Base-by-base conservation (phyloP, 1,140 invertebrate genomes). In the Triops longicaudatus region DNA sequence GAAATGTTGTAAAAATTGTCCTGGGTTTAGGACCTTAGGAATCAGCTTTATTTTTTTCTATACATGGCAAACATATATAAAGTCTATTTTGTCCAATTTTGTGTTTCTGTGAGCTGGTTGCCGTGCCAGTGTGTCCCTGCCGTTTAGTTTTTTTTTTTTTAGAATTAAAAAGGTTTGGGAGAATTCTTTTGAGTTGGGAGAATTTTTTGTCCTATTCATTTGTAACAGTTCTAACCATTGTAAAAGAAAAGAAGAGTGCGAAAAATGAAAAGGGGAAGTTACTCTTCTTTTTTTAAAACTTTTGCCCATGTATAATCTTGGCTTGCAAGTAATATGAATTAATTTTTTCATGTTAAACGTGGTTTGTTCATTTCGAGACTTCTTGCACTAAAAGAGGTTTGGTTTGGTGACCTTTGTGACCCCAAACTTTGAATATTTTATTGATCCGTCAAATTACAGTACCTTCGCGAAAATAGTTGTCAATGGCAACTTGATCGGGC, bases 231-330 rank as follows among this genome's bases (percentile, higher is more conserved):
- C 0, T 22, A 63, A 63, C 50, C 50, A 63, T 63, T 17, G 14
- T 17, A 63, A 63, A 63, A 63, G 10, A 63, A 63, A 22, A 63
- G 22, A 22, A 63, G 50, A 63, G 50, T 22, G 2, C 31, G 31
- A 37, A 63, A 44, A 5, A n/a, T 63, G 5, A 1, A 17, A 14
- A 10, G 50, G 50, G 31, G 31, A 37, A 63, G n/a, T 63, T 63
- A n/a, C 50, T 63, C 50, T 63, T 63, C 50, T 63, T 63, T 63
- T 37, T 7, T 63, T 63, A 14, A n/a, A 22, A 22, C 50, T 63
- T 63, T n/a, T 63, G 22, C 50, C 50, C 50, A 63, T 63, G 50
- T 63, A 63, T 63, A 63, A 63, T 63, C 50, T 37, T 63, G 50
- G 50, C 50, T 63, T 63, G 50, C 50, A 63, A 63, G 50, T 63